Evolutionary conservation across 2,797 vertebrate genomes (phyloP), one percentile per base, ranked within the genome.

Genomic region (Acropternis orthonyx): DNA sequence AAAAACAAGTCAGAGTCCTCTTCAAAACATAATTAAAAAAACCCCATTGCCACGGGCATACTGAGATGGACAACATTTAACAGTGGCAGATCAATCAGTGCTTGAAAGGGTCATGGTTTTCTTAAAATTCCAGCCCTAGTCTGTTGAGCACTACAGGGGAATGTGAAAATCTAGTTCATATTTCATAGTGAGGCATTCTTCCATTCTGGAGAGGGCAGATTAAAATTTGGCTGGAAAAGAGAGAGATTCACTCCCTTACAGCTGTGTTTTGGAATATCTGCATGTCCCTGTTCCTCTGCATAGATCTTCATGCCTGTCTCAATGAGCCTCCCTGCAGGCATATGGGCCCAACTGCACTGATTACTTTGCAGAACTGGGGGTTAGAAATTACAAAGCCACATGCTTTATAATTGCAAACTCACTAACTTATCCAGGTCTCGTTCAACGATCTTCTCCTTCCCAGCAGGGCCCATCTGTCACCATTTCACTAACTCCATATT

Each of bases 401-500:
- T 93, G 92, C 84, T 95, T 96, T 85, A 46, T 92, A 96, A 89
- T 74, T 93, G 89, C 78, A 80, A 80, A 93, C 68, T 96, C 87
- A 89, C 87, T 89, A 91, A 93, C 81, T 92, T 91, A 61, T 36
- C 81, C 85, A 72, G 68, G 81, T 83, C 87, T 83, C 5, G 0
- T 77, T 91, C 94, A 79, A 49, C 11, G 15, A 88, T 92, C 67
- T 88, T 74, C 79, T 93, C 28, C 80, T 94, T 92, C 82, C 84
- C 93, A 93, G 91, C 91, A 95, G 85, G 89, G 41, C 74, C 95
- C 87, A 93, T 95, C 95, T 95, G 94, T 92, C 89, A 91, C 85
- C 75, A 85, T 77, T 94, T 79, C 78, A 89, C 81, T 76, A 79
- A 65, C 75, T 88, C 89, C 41, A 32, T 51, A 46, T 89, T 94